Evolutionary conservation across 2,797 vertebrate genomes (phyloP).

Genomic region (Neosalanx taihuensis): DNA sequence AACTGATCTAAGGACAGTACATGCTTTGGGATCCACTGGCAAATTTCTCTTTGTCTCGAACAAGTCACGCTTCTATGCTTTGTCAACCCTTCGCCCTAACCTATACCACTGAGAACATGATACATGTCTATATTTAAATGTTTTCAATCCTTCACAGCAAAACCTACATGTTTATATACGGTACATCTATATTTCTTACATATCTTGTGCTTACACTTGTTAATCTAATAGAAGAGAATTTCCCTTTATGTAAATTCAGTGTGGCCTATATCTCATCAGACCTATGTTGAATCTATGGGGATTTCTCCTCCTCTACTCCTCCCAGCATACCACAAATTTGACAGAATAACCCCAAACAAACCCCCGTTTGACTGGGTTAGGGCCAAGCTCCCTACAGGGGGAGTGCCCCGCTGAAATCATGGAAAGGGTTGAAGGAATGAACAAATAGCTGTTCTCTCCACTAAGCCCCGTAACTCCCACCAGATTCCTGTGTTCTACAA

Average conservation of each 20-base stretch:
- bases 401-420: constrained; percentile 33
- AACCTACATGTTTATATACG: no score
- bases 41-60: no score
- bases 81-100: no score
- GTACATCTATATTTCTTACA: no score
- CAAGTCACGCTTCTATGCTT: no score
- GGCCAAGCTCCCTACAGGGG: constrained; percentile 45
- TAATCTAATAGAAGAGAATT: constrained; percentile 13
- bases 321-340: constrained; percentile 59
- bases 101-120: no score
- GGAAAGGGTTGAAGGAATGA: constrained; percentile 38
- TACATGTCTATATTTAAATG: no score
- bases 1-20: neutral
- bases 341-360: constrained; percentile 41
- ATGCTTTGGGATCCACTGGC: neutral
- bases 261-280: constrained; percentile 52
- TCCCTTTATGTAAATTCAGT: constrained; percentile 46
- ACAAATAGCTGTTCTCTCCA: constrained; percentile 38
- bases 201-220: neutral
- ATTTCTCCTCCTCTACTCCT: constrained; percentile 51
- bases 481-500: constrained; percentile 43
- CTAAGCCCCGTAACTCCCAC: constrained; percentile 44
- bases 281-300: constrained; percentile 42
- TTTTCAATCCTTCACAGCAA: no score
- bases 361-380: constrained; percentile 39